Base-by-base conservation (phyloP, 2,888 invertebrate genomes). In the Oscheius sp. region DNA sequence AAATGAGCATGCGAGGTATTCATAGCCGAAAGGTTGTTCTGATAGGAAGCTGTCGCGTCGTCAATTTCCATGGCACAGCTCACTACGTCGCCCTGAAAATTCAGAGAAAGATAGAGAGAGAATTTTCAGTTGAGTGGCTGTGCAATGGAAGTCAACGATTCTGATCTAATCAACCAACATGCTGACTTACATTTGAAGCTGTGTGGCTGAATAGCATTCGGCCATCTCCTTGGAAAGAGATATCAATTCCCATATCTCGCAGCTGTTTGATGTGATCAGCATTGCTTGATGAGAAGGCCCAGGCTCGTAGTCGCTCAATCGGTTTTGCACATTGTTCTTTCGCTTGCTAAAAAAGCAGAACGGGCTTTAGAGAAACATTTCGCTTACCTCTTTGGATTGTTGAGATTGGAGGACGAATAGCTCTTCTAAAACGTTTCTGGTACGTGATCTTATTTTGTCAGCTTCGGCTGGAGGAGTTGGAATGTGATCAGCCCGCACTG, bases 181-280 rank as follows among this genome's bases (percentile, higher is more conserved):
- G 12, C 53, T n/a, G 5, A 61, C 61, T 61, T 15, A 61, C 61
- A 12, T 37, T 61, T 39, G 3, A 12, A 2, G 61, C 20, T 1
- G 89, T 87, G 87, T 97, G 96, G 64, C 95, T 90, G 69, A 97
- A 90, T 87, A 96, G 95, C 72, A 97, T 92, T 74, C 94, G 90
- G 55, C 96, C 96, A 87, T 96, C 95, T 17, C 92, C 91, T 86
- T 94, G 89, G 0, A 93, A 93, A 73, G 94, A 90, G 82, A 96
- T 92, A 68, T 93, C 92, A 85, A 98, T 96, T 73, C 97, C 97
- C 95, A 97, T 96, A 87, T 93, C 92, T 70, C 92, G 91, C 76
- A 97, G 90, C 75, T 93, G 91, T 87, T 91, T 91, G 79, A 95
- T 88, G 89, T 97, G 96, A 65, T 94, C 92, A 67, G 92, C 90